Evolutionary conservation across 1,140 invertebrate genomes (phyloP).

Genomic region (Arctopsyche grandis): DNA sequence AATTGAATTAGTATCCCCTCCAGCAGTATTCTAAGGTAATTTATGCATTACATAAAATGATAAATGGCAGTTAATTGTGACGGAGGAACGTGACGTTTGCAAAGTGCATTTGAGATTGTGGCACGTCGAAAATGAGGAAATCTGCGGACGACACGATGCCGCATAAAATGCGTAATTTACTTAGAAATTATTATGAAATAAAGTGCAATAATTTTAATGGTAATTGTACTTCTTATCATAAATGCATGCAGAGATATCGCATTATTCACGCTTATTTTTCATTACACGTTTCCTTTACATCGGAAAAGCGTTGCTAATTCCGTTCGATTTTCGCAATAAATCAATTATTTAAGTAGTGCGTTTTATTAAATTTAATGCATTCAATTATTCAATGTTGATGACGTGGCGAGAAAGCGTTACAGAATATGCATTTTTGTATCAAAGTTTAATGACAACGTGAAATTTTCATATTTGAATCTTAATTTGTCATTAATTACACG

Average conservation of each 20-base stretch:
- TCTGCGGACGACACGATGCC: slow-evolving; percentile 1
- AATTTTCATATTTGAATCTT: not conserved
- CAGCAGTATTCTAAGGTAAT: not conserved
- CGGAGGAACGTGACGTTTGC: slow-evolving; percentile 19
- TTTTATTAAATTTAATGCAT: not conserved
- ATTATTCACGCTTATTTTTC: not conserved
- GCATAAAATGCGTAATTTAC: not conserved
- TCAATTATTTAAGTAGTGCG: not conserved
- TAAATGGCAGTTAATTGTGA: slow-evolving; percentile 19
- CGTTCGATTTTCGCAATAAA: not conserved
- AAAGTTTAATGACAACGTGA: not conserved
- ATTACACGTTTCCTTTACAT: not conserved
- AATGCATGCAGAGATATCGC: not conserved
- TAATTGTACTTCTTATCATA: not conserved
- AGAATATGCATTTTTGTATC: not conserved
- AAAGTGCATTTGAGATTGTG: not conserved
- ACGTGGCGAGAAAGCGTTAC: slow-evolving; percentile 24
- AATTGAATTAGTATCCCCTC: no score
- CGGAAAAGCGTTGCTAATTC: not conserved
- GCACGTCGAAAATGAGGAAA: slow-evolving; percentile 30
- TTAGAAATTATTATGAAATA: not conserved
- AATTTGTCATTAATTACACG: no score
- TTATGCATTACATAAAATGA: slow-evolving; percentile 20
- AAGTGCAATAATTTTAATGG: slow-evolving; percentile 7
- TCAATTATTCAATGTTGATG: not conserved